phyloP scores from a whole-genome alignment of 2,888 invertebrate species.

The Stenolophus ochropezus region DNA sequence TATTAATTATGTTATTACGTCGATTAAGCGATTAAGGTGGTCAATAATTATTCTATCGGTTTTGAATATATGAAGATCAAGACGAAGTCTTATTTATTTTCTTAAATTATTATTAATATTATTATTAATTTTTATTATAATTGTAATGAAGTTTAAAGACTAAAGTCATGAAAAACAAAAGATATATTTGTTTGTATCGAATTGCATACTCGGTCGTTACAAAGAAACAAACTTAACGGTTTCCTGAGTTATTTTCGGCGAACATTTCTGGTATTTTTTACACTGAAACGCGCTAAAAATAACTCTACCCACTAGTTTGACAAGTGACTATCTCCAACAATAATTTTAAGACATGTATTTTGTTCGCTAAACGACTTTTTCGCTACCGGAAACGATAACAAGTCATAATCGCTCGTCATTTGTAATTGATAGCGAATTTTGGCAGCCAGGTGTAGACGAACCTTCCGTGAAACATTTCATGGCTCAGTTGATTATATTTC shows the following conservation, averaged over 20 bases:
- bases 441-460: constrained; percentile 20
- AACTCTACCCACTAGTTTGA: not conserved
- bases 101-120: too few relatives aligned
- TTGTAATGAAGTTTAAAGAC: too few relatives aligned
- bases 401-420: constrained; percentile 3
- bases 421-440: constrained; percentile 25
- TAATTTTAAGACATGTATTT: constrained; percentile 1
- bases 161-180: too few relatives aligned
- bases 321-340: not conserved
- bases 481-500: constrained; percentile 21
- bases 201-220: too few relatives aligned
- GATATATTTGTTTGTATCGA: too few relatives aligned
- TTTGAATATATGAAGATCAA: too few relatives aligned
- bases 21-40: too few relatives aligned
- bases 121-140: too few relatives aligned
- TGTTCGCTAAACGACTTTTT: constrained; percentile 25
- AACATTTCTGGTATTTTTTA: constrained; percentile 27
- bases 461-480: constrained; percentile 34
- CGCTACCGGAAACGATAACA: constrained; percentile 22
- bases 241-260: not conserved
- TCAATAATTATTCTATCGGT: too few relatives aligned
- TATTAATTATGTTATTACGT: too few relatives aligned
- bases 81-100: too few relatives aligned
- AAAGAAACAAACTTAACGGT: too few relatives aligned
- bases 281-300: constrained; percentile 17